phyloP scores from a whole-genome alignment of 2,113 vertebrate species.

The Marmota flaviventris region DNA sequence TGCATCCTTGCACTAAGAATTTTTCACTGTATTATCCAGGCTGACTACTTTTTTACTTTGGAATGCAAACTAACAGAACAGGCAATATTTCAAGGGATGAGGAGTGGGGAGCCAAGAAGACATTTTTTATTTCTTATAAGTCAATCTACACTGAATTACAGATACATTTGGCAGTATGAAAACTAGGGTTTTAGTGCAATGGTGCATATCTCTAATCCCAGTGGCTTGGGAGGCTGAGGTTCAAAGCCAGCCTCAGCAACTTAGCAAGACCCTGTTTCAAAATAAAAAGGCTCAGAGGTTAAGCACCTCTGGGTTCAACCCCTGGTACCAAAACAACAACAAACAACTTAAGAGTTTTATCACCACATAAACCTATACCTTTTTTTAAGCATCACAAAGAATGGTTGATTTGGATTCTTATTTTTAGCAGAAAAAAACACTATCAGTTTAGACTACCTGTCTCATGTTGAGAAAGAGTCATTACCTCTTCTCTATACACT shows the following conservation, averaged over 20 bases:
- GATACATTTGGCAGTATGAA: constrained; percentile 2
- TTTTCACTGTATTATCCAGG: constrained; percentile 47
- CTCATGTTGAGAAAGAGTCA: neutral
- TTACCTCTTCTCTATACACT: neutral
- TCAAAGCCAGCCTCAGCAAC: no score
- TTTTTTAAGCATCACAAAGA: constrained; percentile 50
- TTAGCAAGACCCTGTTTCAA: no score
- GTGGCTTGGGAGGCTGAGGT: no score
- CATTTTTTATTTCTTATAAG: constrained; percentile 72
- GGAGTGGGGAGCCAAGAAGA: constrained; percentile 80
- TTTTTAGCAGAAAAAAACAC: neutral
- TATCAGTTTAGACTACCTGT: neutral
- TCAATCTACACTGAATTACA: constrained; percentile 73
- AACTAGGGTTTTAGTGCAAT: neutral
- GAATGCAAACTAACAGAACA: constrained; percentile 79
- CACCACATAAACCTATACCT: neutral
- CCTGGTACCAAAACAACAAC: no score
- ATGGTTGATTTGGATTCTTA: neutral
- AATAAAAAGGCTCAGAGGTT: no score
- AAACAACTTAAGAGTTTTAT: neutral
- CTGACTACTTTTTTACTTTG: constrained; percentile 72
- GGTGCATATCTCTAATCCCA: no score
- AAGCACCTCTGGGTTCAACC: no score
- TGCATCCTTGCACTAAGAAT: constrained; percentile 73
- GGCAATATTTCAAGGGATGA: constrained; percentile 76